Base-by-base conservation (phyloP, 2,113 vertebrate species). In the Cryptoleucopteryx plumbea region DNA sequence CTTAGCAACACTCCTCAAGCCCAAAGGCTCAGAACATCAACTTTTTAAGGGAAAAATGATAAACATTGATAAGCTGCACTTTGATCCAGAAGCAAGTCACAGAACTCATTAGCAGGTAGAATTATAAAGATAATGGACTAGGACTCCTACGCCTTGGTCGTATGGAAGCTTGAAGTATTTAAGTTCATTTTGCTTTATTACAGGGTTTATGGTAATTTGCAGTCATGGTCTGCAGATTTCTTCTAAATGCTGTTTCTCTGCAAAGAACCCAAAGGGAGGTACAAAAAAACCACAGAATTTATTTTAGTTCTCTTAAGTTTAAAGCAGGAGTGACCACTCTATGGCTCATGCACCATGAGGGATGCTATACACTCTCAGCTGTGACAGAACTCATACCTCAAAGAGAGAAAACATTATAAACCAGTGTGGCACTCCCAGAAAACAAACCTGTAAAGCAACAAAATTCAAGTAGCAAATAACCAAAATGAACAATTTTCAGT, bases 51-150 rank as follows among this genome's bases (percentile, higher is more conserved):
- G 52, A 96, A 96, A 96, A 94, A 43, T 0, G 5, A 97, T 96
- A 96, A 95, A 66, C 27, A 29, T 63, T 93, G 93, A 91, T 95
- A 97, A 96, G 73, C 61, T 75, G 8, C 16, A 40, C 96, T 97
- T 97, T 87, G 78, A 95, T 96, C 85, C 84, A 90, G 90, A 93
- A 97, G 79, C 82, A 94, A 95, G 82, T 88, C 96, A 97, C 90
- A 96, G 86, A 97, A 94, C 87, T 97, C 92, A 97, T 97, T 97
- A 98, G 66, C 38, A 96, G 72, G 59, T 74, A 86, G 90, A 97
- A 92, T 92, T 91, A 73, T 65, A 81, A 92, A 80, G 86, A 93
- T 95, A 97, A 96, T 58, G 59, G 71, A 93, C 79, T 93, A 96
- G 73, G 85, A 93, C 79, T 95, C 70, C 75, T 94, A 86, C 13